Conservation (phyloP, 2,888 invertebrate genomes). For the Omphaloscelis lunosa region DNA sequence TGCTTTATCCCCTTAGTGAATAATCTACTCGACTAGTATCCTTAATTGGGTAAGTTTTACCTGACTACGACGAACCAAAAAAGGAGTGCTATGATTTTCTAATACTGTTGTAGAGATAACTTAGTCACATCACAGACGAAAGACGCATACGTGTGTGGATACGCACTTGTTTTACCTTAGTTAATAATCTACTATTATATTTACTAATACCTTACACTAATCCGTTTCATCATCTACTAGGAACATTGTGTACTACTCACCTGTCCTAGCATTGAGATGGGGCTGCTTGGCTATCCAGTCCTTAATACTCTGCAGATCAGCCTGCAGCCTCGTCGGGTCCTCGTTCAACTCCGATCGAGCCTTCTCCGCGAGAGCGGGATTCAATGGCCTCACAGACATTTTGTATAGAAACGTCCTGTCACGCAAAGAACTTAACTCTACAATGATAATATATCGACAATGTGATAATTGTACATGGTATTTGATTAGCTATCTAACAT, state of each 20-base stretch:
- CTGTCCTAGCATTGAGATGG: slow-evolving; percentile 84
- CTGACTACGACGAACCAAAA: no score
- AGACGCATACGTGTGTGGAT: no score
- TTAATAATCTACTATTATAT: background rate
- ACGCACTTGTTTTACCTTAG: no score
- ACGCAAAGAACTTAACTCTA: slow-evolving; percentile 45
- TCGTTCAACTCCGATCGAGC: slow-evolving; percentile 90
- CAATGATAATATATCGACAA: slow-evolving; percentile 50
- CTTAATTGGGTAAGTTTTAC: no score
- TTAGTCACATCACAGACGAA: no score
- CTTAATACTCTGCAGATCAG: slow-evolving; percentile 88
- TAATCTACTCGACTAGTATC: no score
- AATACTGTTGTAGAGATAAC: no score
- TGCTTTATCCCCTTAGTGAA: no score
- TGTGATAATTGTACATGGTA: slow-evolving; percentile 58
- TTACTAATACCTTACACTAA: no score
- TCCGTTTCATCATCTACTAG: slow-evolving; percentile 15
- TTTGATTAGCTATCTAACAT: slow-evolving; percentile 69
- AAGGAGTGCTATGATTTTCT: no score
- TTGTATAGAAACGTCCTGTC: slow-evolving; percentile 50
- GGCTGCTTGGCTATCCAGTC: slow-evolving; percentile 91
- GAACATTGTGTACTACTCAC: slow-evolving; percentile 55
- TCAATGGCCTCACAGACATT: slow-evolving; percentile 78
- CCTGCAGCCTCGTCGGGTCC: slow-evolving; percentile 83
- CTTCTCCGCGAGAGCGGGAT: slow-evolving; percentile 79